A percentile compares a stretch with the other conserved stretches of the same genome.
These are phyloP conservation scores for Balanococcus diminutus DNA, from an alignment of 2,888 invertebrate species.

Conservation along the genomic window DNA sequence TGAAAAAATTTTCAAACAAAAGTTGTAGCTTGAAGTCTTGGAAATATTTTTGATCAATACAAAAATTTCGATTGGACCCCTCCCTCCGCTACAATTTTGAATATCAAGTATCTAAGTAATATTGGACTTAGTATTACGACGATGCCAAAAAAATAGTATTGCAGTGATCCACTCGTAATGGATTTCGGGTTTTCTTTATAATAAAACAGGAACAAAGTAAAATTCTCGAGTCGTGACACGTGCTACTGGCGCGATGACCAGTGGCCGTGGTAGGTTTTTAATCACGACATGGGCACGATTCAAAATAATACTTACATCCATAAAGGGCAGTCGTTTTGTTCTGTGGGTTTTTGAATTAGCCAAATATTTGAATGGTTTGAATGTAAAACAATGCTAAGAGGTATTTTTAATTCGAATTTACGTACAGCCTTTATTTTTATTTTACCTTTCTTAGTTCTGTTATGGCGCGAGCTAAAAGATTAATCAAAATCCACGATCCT, in stretches of 20 bases:
- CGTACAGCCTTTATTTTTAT: background rate
- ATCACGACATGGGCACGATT: conserved; percentile 27
- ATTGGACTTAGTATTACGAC: too few relatives aligned
- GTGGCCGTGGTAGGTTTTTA: background rate
- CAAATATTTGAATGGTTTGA: background rate
- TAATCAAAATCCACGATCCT: background rate
- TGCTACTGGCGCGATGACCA: background rate
- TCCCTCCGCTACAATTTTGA: too few relatives aligned
- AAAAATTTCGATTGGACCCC: too few relatives aligned
- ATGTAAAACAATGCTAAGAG: background rate
- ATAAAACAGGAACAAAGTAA: background rate
- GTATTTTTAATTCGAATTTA: conserved; percentile 1
- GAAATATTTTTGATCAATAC: too few relatives aligned
- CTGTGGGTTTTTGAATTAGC: background rate
- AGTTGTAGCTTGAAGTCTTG: too few relatives aligned
- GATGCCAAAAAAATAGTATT: too few relatives aligned
- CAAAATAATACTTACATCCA: background rate
- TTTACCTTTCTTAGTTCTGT: background rate
- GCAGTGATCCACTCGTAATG: too few relatives aligned
- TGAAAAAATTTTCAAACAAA: too few relatives aligned
- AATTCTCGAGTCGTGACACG: conserved; percentile 1
- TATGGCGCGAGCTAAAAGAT: background rate
- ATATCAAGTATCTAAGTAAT: too few relatives aligned
- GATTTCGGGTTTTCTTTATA: too few relatives aligned
- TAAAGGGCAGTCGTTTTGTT: background rate